phyloP scores from a whole-genome alignment of 2,797 vertebrate genomes.

The Protosalanx chinensis region DNA sequence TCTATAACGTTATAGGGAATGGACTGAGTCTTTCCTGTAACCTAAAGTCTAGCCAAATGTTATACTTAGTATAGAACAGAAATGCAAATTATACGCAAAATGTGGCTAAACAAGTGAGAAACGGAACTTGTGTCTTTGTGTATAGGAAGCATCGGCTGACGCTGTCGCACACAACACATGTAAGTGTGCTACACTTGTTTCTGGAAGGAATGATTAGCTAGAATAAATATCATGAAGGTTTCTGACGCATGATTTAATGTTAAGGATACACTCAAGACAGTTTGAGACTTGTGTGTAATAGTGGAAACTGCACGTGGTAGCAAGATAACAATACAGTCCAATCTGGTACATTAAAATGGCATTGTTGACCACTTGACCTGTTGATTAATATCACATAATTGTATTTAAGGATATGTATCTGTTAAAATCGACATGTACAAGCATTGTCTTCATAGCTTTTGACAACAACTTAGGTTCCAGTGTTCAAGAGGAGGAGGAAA shows the following conservation, averaged over 20 bases:
- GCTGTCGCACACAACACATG: constrained; percentile 17
- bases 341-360: not conserved
- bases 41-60: no score
- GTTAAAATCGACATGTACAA: no score
- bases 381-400: no score
- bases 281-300: not conserved
- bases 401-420: not conserved
- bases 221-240: not conserved
- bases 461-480: not conserved
- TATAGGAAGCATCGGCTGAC: constrained; percentile 37
- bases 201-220: no score
- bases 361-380: not conserved
- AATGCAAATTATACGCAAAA: not conserved
- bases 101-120: not conserved
- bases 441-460: not conserved
- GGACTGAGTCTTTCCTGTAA: no score
- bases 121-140: constrained; percentile 1
- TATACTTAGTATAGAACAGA: not conserved
- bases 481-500: not conserved
- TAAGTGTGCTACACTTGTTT: constrained; percentile 42
- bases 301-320: not conserved
- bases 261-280: not conserved
- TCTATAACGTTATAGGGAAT: not conserved
- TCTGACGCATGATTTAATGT: not conserved
- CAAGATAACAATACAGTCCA: not conserved